Evolutionary conservation across 2,888 invertebrate species (phyloP).

Genomic region (Dinocampus coccinellae): DNA sequence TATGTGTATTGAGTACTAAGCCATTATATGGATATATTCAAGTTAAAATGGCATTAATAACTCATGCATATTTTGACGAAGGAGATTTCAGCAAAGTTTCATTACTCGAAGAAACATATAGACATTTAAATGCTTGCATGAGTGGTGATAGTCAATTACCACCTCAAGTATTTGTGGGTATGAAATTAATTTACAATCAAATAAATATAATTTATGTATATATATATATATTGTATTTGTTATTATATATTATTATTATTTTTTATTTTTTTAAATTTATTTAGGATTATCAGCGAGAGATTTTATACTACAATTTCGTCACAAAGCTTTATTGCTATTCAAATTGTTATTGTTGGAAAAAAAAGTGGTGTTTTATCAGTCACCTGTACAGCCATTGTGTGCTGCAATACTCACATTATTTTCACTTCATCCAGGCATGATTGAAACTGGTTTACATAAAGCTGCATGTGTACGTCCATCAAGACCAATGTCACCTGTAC

Average conservation of each 20-base stretch:
- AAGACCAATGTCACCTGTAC: conserved; percentile 81
- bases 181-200: conserved; percentile 43
- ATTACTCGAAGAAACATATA: conserved; percentile 90
- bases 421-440: conserved; percentile 90
- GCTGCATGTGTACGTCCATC: conserved; percentile 86
- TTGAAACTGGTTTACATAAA: conserved; percentile 86
- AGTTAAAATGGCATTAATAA: conserved; percentile 95
- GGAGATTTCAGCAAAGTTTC: conserved; percentile 92
- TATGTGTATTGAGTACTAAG: conserved; percentile 91
- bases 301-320: conserved; percentile 87
- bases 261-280: neutral
- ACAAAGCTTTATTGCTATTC: conserved; percentile 92
- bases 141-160: conserved; percentile 73
- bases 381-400: conserved; percentile 92
- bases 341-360: conserved; percentile 92
- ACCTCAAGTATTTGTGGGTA: conserved; percentile 79
- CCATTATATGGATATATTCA: conserved; percentile 96
- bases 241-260: neutral
- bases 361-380: conserved; percentile 90
- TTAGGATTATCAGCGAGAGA: conserved; percentile 86
- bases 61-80: conserved; percentile 96
- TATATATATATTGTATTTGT: too few species aligned
- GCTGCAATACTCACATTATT: conserved; percentile 88
- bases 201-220: neutral
- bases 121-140: conserved; percentile 90